Conservation (phyloP, 2,888 invertebrate species). For the Chaetogeoica ovagalla region DNA sequence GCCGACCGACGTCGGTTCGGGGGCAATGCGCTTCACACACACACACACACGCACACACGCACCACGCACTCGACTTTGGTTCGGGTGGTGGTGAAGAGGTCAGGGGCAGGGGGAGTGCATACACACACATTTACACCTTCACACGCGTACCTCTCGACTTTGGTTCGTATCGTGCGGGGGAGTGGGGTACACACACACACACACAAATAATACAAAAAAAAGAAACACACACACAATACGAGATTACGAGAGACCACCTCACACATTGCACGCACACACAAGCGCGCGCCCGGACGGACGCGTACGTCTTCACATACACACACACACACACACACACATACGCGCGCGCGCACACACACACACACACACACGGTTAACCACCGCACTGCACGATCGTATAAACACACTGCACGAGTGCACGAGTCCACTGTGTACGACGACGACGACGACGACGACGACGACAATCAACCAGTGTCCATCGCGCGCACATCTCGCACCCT, state of each 20-base stretch:
- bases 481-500: too few species aligned
- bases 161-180: not conserved
- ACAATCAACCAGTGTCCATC: too few species aligned
- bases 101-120: not conserved
- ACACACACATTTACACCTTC: not conserved
- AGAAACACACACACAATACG: not conserved
- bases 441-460: too few species aligned
- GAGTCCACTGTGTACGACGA: not conserved
- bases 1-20: not conserved
- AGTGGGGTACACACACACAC: not conserved
- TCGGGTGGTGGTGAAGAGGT: too few species aligned
- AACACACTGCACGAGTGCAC: too few species aligned
- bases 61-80: not conserved
- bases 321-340: too few species aligned
- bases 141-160: not conserved
- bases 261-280: not conserved
- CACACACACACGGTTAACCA: too few species aligned
- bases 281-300: not conserved
- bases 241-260: slow-evolving; percentile 5
- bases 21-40: slow-evolving; percentile 26
- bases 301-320: not conserved
- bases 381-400: not conserved
- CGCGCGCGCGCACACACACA: too few species aligned
- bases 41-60: not conserved
- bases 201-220: not conserved